phyloP scores from a whole-genome alignment of 2,113 vertebrate species.

The Xyrauchen texanus region DNA sequence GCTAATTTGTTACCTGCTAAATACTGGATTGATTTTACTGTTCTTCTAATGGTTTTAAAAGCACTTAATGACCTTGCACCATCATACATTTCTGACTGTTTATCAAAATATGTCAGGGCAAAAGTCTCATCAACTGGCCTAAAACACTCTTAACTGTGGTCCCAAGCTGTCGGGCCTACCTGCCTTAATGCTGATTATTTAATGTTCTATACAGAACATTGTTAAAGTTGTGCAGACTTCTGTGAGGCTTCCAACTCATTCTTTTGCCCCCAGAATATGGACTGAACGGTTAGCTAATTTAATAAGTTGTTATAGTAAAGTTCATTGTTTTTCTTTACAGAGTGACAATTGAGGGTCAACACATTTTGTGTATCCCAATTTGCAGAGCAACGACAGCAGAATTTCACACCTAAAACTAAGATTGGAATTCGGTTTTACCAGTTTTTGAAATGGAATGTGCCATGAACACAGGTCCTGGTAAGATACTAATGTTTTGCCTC shows the following conservation, averaged over 20 bases:
- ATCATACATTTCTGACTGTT: too few species aligned
- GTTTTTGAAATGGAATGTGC: slow-evolving; percentile 67
- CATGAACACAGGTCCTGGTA: slow-evolving; percentile 67
- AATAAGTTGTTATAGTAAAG: neutral
- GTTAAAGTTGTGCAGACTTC: too few species aligned
- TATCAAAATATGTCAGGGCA: too few species aligned
- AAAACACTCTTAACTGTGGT: neutral
- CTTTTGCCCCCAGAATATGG: too few species aligned
- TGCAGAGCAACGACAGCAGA: neutral
- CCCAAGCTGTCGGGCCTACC: too few species aligned
- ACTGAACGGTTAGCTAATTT: neutral
- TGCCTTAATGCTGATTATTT: too few species aligned
- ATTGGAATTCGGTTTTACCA: neutral
- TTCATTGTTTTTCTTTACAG: slow-evolving; percentile 22
- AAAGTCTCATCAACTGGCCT: neutral
- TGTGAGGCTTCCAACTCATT: too few species aligned
- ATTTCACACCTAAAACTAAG: neutral
- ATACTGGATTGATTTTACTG: too few species aligned
- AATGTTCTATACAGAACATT: too few species aligned
- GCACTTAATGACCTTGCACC: too few species aligned
- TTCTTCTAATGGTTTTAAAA: too few species aligned
- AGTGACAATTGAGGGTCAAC: slow-evolving; percentile 16
- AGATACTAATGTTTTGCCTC: neutral
- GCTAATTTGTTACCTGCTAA: too few species aligned
- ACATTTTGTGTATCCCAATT: neutral